These are phyloP conservation scores for Tapirus terrestris DNA, from an alignment of 2,113 vertebrate species.

Conservation along the genomic window DNA sequence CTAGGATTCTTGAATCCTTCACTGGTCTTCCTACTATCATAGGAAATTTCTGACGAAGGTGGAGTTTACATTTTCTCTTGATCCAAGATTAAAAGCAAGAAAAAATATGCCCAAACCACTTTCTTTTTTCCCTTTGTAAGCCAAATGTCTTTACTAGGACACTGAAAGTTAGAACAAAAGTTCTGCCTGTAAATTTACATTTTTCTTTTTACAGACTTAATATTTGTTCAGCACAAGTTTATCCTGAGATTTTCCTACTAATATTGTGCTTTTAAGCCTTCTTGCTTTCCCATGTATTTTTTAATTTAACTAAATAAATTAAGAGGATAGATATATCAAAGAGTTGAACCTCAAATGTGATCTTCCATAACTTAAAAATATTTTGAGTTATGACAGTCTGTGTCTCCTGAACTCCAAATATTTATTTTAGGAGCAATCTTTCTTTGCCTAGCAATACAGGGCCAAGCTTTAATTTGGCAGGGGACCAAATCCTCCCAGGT, in stretches of 20 bases:
- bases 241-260: constrained; percentile 14
- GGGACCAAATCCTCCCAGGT: constrained; percentile 10
- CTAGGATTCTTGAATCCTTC: not conserved
- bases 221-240: constrained; percentile 33
- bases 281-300: not conserved
- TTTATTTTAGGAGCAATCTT: constrained; percentile 53
- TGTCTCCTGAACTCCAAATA: constrained; percentile 59
- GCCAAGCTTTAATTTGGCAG: constrained; percentile 37
- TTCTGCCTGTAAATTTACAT: constrained; percentile 13
- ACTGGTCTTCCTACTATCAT: not conserved
- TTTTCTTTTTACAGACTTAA: not conserved
- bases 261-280: constrained; percentile 14
- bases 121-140: not conserved
- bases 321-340: not conserved
- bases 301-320: constrained; percentile 50
- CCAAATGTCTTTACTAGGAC: not conserved
- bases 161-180: constrained; percentile 31
- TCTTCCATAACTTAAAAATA: constrained; percentile 59
- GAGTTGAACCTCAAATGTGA: not conserved
- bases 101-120: not conserved
- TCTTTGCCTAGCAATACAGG: constrained; percentile 31
- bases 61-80: not conserved
- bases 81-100: not conserved
- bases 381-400: not conserved
- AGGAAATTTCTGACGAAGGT: not conserved